phyloP scores from a whole-genome alignment of 2,888 invertebrate genomes.

The Leistus spinibarbis region DNA sequence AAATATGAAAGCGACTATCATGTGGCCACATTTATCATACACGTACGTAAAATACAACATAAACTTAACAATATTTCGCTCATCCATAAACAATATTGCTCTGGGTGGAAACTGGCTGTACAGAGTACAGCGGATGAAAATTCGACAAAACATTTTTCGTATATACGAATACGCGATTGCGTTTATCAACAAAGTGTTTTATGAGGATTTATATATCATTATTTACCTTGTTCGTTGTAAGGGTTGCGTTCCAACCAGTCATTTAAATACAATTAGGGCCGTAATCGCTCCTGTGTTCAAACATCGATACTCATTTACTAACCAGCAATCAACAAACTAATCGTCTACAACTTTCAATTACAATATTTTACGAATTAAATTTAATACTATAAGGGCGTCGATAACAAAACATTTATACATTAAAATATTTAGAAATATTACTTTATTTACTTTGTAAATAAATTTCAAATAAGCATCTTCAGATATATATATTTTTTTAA shows the following conservation, averaged over 20 bases:
- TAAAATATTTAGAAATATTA: too few species aligned
- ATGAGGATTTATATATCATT: not conserved
- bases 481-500: too few species aligned
- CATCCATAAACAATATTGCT: not conserved
- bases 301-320: slow-evolving; percentile 21
- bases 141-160: not conserved
- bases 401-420: not conserved
- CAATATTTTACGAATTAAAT: too few species aligned
- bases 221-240: not conserved
- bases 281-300: slow-evolving; percentile 20
- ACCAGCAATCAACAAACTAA: slow-evolving; percentile 11
- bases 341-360: too few species aligned
- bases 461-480: too few species aligned
- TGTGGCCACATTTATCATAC: not conserved
- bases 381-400: not conserved
- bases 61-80: not conserved
- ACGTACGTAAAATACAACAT: not conserved
- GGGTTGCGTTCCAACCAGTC: slow-evolving; percentile 15
- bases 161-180: too few species aligned
- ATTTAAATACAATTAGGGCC: slow-evolving; percentile 30
- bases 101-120: not conserved
- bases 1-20: not conserved
- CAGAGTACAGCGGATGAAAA: too few species aligned
- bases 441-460: too few species aligned
- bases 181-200: not conserved